phyloP scores from a whole-genome alignment of 1,140 invertebrate species.

The Battus philenor region DNA sequence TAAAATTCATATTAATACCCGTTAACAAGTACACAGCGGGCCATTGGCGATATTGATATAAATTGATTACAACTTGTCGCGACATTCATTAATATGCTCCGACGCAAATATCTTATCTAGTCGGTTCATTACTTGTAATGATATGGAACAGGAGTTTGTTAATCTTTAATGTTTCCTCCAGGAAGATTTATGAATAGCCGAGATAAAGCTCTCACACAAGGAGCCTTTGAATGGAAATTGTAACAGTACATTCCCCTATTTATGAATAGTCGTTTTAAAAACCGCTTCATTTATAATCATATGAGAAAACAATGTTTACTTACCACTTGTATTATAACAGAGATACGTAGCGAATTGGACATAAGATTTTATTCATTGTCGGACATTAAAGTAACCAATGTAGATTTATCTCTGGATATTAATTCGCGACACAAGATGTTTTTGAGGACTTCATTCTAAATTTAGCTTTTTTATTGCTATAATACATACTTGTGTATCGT shows the following conservation, averaged over 20 bases:
- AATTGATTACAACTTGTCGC: constrained; percentile 68
- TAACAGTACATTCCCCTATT: constrained; percentile 8
- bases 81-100: constrained; percentile 61
- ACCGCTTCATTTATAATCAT: no score
- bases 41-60: constrained; percentile 72
- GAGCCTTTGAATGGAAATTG: constrained; percentile 12
- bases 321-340: no score
- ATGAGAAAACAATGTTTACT: no score
- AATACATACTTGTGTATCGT: no score
- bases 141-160: constrained; percentile 40
- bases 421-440: no score
- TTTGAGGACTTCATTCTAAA: no score
- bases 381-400: no score
- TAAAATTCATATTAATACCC: constrained; percentile 66
- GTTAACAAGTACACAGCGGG: constrained; percentile 59
- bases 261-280: no score
- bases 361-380: no score
- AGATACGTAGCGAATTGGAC: no score
- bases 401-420: no score
- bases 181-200: constrained; percentile 35
- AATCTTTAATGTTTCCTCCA: constrained; percentile 37
- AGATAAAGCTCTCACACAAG: constrained; percentile 19
- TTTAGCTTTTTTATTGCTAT: no score
- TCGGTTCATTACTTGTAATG: constrained; percentile 51
- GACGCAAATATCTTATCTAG: constrained; percentile 63